These are phyloP conservation scores for Octodonta nipae DNA, from an alignment of 2,888 invertebrate species.

Conservation along the genomic window DNA sequence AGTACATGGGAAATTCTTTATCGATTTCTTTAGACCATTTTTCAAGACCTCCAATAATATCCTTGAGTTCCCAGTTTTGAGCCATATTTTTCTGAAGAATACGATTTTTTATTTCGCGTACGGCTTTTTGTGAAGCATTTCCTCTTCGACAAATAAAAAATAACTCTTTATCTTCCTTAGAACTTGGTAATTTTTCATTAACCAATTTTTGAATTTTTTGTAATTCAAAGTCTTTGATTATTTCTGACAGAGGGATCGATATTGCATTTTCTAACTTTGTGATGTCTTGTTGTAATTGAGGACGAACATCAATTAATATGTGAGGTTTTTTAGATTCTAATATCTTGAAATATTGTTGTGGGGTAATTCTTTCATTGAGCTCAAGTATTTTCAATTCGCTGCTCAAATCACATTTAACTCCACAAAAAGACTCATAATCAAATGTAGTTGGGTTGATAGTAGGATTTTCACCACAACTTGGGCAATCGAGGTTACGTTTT, in stretches of 20 bases:
- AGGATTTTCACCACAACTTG: slow-evolving; percentile 64
- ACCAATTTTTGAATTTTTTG: slow-evolving; percentile 8
- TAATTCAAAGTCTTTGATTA: slow-evolving; percentile 37
- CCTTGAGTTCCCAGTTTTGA: too few species aligned
- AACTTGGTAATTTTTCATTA: neutral
- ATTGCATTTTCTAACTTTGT: slow-evolving; percentile 62
- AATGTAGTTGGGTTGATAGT: slow-evolving; percentile 60
- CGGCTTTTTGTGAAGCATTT: slow-evolving; percentile 92
- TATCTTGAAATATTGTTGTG: too few species aligned
- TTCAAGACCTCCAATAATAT: too few species aligned
- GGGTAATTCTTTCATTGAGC: too few species aligned
- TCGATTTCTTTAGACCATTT: too few species aligned
- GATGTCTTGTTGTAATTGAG: slow-evolving; percentile 69
- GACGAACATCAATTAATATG: slow-evolving; percentile 81
- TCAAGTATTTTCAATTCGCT: too few species aligned
- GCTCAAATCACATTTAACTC: too few species aligned
- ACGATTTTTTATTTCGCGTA: too few species aligned
- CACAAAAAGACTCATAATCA: slow-evolving; percentile 88
- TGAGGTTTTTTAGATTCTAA: too few species aligned
- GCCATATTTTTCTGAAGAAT: too few species aligned
- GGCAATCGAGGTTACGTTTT: slow-evolving; percentile 53
- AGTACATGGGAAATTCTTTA: too few species aligned
- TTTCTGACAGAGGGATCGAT: slow-evolving; percentile 55
- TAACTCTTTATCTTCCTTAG: slow-evolving; percentile 29
- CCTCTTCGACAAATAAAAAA: slow-evolving; percentile 83